Conservation (phyloP, 2,888 invertebrate genomes). For the Netelia virgata region DNA sequence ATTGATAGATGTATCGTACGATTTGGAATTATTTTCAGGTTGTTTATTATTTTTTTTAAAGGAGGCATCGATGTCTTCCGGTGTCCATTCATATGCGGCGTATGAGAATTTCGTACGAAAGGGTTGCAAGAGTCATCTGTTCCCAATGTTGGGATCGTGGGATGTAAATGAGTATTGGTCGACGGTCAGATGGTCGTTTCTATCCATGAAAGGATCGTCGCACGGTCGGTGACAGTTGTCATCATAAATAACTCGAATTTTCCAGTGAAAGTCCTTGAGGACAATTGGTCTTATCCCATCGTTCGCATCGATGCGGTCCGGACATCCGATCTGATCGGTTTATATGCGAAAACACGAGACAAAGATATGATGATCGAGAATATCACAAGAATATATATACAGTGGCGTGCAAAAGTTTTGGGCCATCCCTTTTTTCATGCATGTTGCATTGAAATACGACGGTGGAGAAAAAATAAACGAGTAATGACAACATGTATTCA, state of each 20-base stretch:
- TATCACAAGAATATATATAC: slow-evolving; percentile 11
- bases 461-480: too few species aligned
- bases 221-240: slow-evolving; percentile 39
- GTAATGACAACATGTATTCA: too few species aligned
- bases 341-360: slow-evolving; percentile 44
- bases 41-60: too few species aligned
- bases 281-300: slow-evolving; percentile 11
- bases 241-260: slow-evolving; percentile 19
- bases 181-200: slow-evolving; percentile 25
- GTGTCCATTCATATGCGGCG: not conserved
- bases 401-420: too few species aligned
- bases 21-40: too few species aligned
- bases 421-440: too few species aligned
- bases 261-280: not conserved
- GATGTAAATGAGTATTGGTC: slow-evolving; percentile 40
- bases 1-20: too few species aligned
- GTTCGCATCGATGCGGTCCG: slow-evolving; percentile 26
- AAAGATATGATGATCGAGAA: slow-evolving; percentile 24
- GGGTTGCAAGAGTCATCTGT: not conserved
- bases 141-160: slow-evolving; percentile 25
- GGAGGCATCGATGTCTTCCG: too few species aligned
- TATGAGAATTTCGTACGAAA: not conserved
- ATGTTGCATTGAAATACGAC: too few species aligned
- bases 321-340: slow-evolving; percentile 23
- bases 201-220: slow-evolving; percentile 26